These are phyloP conservation scores for Brachyistius frenatus DNA, from an alignment of 2,113 vertebrate species.

Conservation along the genomic window DNA sequence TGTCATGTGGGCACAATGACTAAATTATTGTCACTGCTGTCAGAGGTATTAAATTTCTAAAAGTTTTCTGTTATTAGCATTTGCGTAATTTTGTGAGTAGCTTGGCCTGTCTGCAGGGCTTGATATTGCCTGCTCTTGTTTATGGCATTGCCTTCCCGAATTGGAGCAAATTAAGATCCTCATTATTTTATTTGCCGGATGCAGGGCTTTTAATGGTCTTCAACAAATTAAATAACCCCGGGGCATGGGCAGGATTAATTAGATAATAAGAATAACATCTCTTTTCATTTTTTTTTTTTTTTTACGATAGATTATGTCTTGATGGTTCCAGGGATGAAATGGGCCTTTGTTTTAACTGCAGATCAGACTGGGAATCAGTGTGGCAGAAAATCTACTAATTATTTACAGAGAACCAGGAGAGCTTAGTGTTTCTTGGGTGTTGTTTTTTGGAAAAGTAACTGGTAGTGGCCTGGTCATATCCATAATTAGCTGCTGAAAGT, in stretches of 20 bases:
- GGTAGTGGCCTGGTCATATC: slow-evolving; percentile 49
- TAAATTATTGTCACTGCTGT: slow-evolving; percentile 82
- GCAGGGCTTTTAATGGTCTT: slow-evolving; percentile 85
- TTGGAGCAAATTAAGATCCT: slow-evolving; percentile 85
- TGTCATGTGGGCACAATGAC: slow-evolving; percentile 76
- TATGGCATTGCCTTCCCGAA: slow-evolving; percentile 78
- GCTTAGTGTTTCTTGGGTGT: slow-evolving; percentile 23
- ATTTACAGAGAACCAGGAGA: slow-evolving; percentile 73
- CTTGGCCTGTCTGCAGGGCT: slow-evolving; percentile 69
- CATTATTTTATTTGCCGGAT: slow-evolving; percentile 85
- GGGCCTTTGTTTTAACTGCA: slow-evolving; percentile 79
- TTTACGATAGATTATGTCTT: slow-evolving; percentile 74
- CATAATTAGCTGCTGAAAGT: slow-evolving; percentile 31
- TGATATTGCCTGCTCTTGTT: slow-evolving; percentile 78
- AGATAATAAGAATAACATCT: slow-evolving; percentile 85
- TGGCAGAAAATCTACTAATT: slow-evolving; percentile 74
- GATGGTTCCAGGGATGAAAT: slow-evolving; percentile 79
- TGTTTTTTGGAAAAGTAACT: slow-evolving; percentile 22
- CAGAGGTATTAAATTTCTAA: slow-evolving; percentile 75
- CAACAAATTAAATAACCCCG: slow-evolving; percentile 86
- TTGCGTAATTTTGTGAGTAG: slow-evolving; percentile 80
- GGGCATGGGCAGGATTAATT: slow-evolving; percentile 83
- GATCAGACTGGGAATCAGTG: slow-evolving; percentile 67
- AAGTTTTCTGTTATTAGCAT: slow-evolving; percentile 75
- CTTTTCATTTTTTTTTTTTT: slow-evolving; percentile 76